Evolutionary conservation across 23 tunicate species (phyloP).

Genomic region (Trididemnum clinides): DNA sequence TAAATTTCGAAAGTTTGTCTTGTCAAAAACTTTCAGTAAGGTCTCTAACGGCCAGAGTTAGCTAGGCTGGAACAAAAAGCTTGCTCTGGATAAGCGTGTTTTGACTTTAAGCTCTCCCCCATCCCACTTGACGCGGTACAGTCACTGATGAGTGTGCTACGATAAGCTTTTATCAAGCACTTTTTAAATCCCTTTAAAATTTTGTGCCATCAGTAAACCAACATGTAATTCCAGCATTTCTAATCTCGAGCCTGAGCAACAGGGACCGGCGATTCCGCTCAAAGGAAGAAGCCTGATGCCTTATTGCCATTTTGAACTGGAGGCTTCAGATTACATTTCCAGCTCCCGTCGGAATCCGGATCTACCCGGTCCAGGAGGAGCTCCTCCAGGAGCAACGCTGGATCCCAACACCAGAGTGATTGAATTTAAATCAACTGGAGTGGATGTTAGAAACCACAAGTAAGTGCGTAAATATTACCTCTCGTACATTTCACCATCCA

Average conservation of each 20-base stretch:
- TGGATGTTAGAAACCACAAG: constrained; percentile 53
- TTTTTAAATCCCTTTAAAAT: no score
- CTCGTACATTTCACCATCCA: no score
- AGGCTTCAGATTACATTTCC: constrained; percentile 69
- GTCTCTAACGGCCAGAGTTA: no score
- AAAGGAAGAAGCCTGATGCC: constrained; percentile 92
- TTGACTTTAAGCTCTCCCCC: no score
- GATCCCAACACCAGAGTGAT: constrained; percentile 89
- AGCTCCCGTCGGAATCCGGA: constrained; percentile 75
- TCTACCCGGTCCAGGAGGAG: constrained; percentile 77
- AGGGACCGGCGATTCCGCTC: constrained; percentile 56
- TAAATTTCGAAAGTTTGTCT: no score
- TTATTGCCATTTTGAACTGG: constrained; percentile 87
- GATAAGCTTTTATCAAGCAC: background rate
- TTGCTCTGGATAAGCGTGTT: no score
- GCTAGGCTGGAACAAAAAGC: no score
- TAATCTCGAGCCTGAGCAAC: constrained; percentile 40
- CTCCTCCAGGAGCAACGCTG: constrained; percentile 81
- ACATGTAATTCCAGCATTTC: constrained; percentile 57
- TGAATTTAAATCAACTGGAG: constrained; percentile 85
- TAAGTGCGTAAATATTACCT: no score
- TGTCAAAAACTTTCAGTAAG: no score
- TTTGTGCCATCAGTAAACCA: no score
- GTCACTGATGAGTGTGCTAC: no score
- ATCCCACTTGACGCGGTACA: background rate